Evolutionary conservation across 2,113 vertebrate genomes (phyloP).

Genomic region (Rostratula benghalensis): DNA sequence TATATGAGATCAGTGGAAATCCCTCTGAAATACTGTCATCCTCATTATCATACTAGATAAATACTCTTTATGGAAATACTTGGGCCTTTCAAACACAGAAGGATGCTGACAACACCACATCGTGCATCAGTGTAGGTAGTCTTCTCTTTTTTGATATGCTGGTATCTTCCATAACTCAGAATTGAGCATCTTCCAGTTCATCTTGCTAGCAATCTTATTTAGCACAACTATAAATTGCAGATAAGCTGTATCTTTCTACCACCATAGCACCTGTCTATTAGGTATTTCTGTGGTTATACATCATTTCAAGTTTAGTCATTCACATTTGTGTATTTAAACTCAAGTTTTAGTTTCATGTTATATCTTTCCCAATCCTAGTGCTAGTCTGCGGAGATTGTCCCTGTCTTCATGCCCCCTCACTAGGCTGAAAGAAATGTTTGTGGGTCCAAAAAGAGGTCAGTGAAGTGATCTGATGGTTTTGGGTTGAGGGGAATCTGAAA

Average conservation of each 20-base stretch:
- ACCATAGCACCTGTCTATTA: background rate
- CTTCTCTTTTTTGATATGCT: background rate
- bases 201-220: background rate
- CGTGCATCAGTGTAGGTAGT: background rate
- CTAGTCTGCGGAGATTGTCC: background rate
- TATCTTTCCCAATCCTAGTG: background rate
- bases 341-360: background rate
- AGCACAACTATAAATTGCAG: background rate
- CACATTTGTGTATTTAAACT: background rate
- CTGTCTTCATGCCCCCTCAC: background rate
- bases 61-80: background rate
- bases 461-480: background rate
- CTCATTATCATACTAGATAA: background rate
- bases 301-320: background rate
- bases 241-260: background rate
- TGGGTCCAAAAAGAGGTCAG: background rate
- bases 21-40: background rate
- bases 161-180: background rate
- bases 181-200: background rate
- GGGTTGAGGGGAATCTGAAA: background rate
- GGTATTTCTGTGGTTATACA: background rate
- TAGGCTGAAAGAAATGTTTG: background rate
- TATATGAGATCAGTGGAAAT: background rate
- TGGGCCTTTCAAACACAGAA: background rate
- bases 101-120: background rate